Base-by-base conservation (phyloP, 30 jellyfish, hydroid and myxozoan genomes). In the Rhopilema esculentum region DNA sequence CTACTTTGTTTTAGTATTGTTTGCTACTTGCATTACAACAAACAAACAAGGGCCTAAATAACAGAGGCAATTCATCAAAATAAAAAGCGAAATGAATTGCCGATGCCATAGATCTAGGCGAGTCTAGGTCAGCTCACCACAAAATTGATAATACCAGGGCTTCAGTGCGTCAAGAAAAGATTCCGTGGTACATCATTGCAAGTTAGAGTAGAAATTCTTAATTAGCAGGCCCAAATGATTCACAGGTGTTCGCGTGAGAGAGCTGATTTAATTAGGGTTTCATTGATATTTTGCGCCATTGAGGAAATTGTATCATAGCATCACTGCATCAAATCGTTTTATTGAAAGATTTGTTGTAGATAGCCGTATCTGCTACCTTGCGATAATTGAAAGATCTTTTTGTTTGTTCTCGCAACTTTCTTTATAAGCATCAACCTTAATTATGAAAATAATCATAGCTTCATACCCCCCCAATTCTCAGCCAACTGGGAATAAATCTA, bases 51-150 rank as follows among this genome's bases (percentile, higher is more conserved):
- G 12, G 6, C 57, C 6, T 2, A 12, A 40, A 40, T 40, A 40
- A 40, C 57, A 2, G 40, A 32, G 48, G 22, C 84, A 40, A 70
- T 73, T 40, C 0, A 73, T 73, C 84, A 73, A 18, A 73, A 73
- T 73, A 0, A 40, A 40, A 12, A 40, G 12, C 9, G 57, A 40
- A 40, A 40, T 40, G 57, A 40, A 40, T 40, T 6, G 9, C 6
- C 6, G 57, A 12, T 12, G 57, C 57, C 9, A 2, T 40, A 12
- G 12, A 2, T 40, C 57, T 12, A 6, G 57, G 1, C 18, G 2
- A 12, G 84, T 29, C 84, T 73, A 50, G 84, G 84, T 73, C 84
- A 73, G 8, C 4, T 4, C 23, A 73, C 84, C 84, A 23, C 84
- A 73, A 1, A 73, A 73, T 15, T 31, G 70, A 73, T 73, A 73